Evolutionary conservation across 2,888 invertebrate genomes (phyloP), one percentile per base, ranked within the genome.

Genomic region (Eretmocerus hayati): DNA sequence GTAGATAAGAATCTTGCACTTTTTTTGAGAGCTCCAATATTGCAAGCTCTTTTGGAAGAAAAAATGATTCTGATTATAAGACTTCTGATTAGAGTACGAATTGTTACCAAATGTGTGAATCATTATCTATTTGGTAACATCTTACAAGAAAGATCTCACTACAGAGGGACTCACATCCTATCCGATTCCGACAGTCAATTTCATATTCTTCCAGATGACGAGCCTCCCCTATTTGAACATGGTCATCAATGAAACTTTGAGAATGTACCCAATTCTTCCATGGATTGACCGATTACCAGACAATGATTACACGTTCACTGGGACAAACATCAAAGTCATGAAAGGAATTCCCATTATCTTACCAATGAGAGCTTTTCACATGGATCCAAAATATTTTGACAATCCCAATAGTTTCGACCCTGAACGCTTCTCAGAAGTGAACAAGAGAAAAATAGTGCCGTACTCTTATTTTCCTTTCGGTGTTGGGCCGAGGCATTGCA

Each of bases 381-480:
- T 60, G 9, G 72, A 74, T 54, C 62, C 66, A 1, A 50, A 65
- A 33, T 67, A 67, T 46, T 75, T 61, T 45, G 66, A 70, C 1
- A 60, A 74, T 42, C 74, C 74, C 0, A 55, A 67, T 2, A 61
- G 59, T 46, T 75, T 67, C 53, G 66, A 74, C 55, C 75, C 74
- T 0, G 70, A 72, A 23, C 57, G 72, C 40, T 74, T 74, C 55
- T 62, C 52, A 5, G 62, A 63, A 0, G 68, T 69, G 35, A 66
- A 65, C 8, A 71, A 69, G 47, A 58, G 52, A 3, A 53, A 55
- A 0, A 58, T 63, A 11, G 59, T 56, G n/a, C 23, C 60, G 8
- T 65, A 52, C 41, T 55, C 56, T 3, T 70, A 62, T 47, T 53
- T 71, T 33, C 69, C 71, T 0, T 71, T 71, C 31, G 69, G 71